phyloP scores from a whole-genome alignment of 2,888 invertebrate genomes.

The Cancer borealis region DNA sequence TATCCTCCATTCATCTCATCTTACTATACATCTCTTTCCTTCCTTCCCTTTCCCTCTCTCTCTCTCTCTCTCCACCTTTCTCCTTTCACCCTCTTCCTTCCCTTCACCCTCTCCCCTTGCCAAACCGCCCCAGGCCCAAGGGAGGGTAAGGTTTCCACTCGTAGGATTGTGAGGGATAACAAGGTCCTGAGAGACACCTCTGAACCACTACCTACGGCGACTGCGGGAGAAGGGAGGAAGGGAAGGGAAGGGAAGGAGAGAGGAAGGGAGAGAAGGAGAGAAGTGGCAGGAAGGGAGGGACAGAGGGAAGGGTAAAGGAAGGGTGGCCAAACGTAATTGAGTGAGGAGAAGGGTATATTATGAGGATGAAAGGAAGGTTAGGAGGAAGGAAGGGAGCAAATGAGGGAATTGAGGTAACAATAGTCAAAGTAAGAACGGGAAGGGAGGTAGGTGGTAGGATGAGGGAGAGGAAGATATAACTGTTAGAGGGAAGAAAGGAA shows the following conservation, averaged over 20 bases:
- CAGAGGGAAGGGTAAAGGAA: neutral
- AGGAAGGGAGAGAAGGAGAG: neutral
- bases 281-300: neutral
- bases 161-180: conserved; percentile 18
- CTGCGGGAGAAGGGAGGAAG: neutral
- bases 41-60: neutral
- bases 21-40: neutral
- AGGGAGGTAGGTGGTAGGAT: neutral
- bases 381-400: neutral
- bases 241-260: neutral
- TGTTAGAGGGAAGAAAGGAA: too few relatives aligned
- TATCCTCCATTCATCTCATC: neutral
- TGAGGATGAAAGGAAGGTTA: neutral
- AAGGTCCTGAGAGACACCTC: neutral
- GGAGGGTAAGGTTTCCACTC: neutral
- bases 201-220: neutral
- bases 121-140: neutral
- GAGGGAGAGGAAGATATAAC: neutral
- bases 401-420: neutral
- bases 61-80: neutral
- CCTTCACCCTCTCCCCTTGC: neutral
- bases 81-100: neutral
- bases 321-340: neutral
- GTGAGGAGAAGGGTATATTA: neutral
- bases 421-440: neutral